Evolutionary conservation across 1,140 invertebrate species (phyloP), one percentile per base, ranked within the genome.

Genomic region (Drosophila burlai): DNA sequence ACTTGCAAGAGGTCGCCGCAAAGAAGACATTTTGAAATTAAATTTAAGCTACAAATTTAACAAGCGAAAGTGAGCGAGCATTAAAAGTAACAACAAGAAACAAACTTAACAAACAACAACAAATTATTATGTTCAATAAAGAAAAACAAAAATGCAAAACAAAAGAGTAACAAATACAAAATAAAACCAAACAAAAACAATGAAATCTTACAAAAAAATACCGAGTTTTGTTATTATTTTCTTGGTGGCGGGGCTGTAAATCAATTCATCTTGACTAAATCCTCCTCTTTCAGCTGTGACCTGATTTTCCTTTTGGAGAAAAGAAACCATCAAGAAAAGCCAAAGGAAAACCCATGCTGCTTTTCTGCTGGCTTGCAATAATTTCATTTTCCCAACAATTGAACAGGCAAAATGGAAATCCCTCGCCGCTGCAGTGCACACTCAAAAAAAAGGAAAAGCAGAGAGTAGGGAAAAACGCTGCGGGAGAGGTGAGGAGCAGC

Each of bases 121-220:
- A 87, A 89, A 81, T 90, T 89, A 89, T 89, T 89, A 89, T 89
- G 84, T 89, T 89, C 84, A 90, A 90, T 89, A 90, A 90, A 89
- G 69, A 90, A 89, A 84, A 84, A 63, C 63, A 71, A 80, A 72
- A 65, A 73, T 46, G 55, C 66, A 60, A 73, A 73, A 38, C 29
- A 29, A 31, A 68, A 40, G 69, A 84, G 75, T 76, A 80, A 89
- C 61, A 87, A 89, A 85, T 90, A 90, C 85, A 89, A 89, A 90
- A 89, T 90, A 89, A 75, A 89, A 87, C 66, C 67, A 75, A 89
- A 79, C 59, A 77, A 80, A 79, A 80, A 74, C 81, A 86, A 75
- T 58, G 79, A 90, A 90, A 91, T 90, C 86, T 90, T 79, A 89
- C 71, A 85, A 76, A 64, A 81, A 71, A 38, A 13, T n/a, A n/a